Base-by-base conservation (phyloP, 2,113 vertebrate species). In the Cynoglossus semilaevis region DNA sequence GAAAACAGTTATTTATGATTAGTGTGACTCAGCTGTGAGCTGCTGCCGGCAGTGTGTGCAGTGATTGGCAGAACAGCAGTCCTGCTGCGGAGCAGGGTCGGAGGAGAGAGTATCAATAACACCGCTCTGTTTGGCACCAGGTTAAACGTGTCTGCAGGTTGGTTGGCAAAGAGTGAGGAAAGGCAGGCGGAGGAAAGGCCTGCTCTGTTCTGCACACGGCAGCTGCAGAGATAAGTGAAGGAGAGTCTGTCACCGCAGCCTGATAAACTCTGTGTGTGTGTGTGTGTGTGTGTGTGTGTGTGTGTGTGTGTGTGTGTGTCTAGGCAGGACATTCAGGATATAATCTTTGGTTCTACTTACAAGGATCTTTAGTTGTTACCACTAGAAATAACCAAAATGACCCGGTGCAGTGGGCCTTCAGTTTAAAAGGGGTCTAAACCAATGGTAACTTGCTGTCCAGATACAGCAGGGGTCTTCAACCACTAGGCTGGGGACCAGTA, bases 71-170 rank as follows among this genome's bases (percentile, higher is more conserved):
- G 22, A 43, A 43, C 14, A 19, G 11, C 17, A 48, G 46, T 48
- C 12, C 15, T 14, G 19, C 46, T 29, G 10, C 34, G 49, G 35
- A 34, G 14, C 29, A 5, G 53, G 2, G 36, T 56, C 51, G 22
- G 17, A 11, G 22, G 47, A 54, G 4, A 46, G 2, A 1, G 19
- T 15, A 13, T 57, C 46, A 73, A 4, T 65, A 45, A 22, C 55
- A 43, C 45, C 14, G 18, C 0, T 15, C 42, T 46, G 43, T 15
- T 15, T 11, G 18, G 5, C 9, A 15, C 11, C 19, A 51, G 61
- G 8, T 66, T 18, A 46, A 46, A 62, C 9, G n/a, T 63, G 49
- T 54, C 54, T 70, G 52, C 42, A 15, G 44, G 66, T 53, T 13
- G 49, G 22, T 29, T 41, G 38, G 38, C 38, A 41, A 15, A 38